Evolutionary conservation across 2,113 vertebrate genomes (phyloP).

Genomic region (Delphinapterus leucas): DNA sequence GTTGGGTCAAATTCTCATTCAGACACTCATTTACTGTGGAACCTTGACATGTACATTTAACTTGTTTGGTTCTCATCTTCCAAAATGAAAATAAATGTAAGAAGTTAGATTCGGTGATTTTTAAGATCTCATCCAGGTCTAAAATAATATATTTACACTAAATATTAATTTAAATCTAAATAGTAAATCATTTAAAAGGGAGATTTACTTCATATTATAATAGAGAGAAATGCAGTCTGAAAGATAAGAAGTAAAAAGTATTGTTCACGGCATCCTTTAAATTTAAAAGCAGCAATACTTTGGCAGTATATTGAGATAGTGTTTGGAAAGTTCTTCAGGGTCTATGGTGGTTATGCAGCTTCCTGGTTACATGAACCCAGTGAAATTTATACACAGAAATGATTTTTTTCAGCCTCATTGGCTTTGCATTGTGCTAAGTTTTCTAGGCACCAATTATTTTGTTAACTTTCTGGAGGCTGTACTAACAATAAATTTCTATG

Average conservation of each 20-base stretch:
- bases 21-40: not conserved
- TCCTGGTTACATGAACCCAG: not conserved
- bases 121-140: not conserved
- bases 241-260: not conserved
- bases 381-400: not conserved
- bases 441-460: not conserved
- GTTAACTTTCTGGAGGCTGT: not conserved
- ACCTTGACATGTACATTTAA: not conserved
- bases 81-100: not conserved
- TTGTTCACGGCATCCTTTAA: not conserved
- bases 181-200: not conserved
- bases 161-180: not conserved
- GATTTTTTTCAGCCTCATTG: not conserved
- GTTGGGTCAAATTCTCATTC: not conserved
- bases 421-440: not conserved
- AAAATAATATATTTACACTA: not conserved
- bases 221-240: not conserved
- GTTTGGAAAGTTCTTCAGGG: not conserved
- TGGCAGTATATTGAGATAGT: not conserved
- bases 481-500: not conserved
- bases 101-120: not conserved
- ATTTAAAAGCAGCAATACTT: not conserved
- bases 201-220: not conserved
- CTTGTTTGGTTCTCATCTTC: not conserved
- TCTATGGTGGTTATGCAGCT: not conserved